phyloP scores from a whole-genome alignment of 2,113 vertebrate genomes.

The Lasiurus cinereus region DNA sequence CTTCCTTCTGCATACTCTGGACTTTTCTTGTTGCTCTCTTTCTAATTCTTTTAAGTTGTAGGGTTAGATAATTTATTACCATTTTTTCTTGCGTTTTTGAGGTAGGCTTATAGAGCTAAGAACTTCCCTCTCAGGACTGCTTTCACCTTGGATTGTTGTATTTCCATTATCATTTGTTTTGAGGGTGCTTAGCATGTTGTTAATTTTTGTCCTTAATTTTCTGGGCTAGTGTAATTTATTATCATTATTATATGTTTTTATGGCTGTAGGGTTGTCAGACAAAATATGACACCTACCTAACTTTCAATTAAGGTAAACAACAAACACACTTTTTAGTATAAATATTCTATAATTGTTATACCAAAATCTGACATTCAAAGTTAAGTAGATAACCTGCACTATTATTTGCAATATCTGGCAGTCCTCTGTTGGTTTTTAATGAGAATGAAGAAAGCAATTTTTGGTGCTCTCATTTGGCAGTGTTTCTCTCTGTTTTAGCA shows the following conservation, averaged over 20 bases:
- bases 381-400: not conserved
- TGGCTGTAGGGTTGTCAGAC: not conserved
- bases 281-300: not conserved
- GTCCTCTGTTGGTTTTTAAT: not conserved
- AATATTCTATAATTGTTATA: not conserved
- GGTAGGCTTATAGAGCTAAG: too few relatives aligned
- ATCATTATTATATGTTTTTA: not conserved
- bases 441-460: not conserved
- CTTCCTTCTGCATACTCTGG: too few relatives aligned
- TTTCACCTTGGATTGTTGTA: too few relatives aligned
- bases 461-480: not conserved
- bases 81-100: too few relatives aligned
- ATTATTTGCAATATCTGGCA: slow-evolving; percentile 20
- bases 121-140: too few relatives aligned
- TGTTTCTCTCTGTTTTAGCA: not conserved
- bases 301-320: not conserved
- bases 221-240: not conserved
- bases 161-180: too few relatives aligned
- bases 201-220: not conserved
- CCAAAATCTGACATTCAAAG: slow-evolving; percentile 9
- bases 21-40: too few relatives aligned
- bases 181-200: not conserved
- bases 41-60: too few relatives aligned
- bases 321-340: not conserved
- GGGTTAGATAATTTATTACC: too few relatives aligned